Conservation (phyloP, 1,140 invertebrate genomes). For the Melipona quadrifasciata region DNA sequence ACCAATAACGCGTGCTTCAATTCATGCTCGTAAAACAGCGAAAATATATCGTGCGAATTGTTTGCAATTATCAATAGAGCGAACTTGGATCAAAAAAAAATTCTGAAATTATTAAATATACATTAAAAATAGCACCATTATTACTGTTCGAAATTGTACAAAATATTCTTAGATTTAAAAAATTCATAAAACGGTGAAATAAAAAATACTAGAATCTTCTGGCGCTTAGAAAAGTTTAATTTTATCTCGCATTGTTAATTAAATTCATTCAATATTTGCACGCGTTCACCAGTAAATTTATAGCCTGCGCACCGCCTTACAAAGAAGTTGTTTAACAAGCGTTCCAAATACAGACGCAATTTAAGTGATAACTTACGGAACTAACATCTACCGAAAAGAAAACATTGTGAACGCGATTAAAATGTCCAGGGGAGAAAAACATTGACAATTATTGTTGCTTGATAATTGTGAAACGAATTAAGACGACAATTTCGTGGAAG, state of each 20-base stretch:
- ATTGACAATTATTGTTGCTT: conserved; percentile 48
- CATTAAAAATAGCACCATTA: neutral
- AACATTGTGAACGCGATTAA: conserved; percentile 26
- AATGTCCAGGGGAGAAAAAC: conserved; percentile 18
- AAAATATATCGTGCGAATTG: neutral
- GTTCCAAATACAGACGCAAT: neutral
- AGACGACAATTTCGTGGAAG: conserved; percentile 53
- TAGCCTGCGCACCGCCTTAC: neutral
- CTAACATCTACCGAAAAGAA: conserved; percentile 20
- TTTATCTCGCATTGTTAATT: neutral
- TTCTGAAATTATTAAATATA: neutral
- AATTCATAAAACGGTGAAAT: neutral
- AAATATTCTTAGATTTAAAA: neutral
- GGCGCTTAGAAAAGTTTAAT: neutral
- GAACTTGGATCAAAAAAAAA: neutral
- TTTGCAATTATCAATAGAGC: neutral
- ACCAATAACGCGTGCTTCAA: neutral
- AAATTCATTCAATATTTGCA: neutral
- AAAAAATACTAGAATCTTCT: neutral
- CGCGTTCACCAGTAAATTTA: neutral
- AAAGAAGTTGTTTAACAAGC: conserved; percentile 14
- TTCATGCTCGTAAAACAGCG: neutral
- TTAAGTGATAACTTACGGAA: conserved; percentile 10
- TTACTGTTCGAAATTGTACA: neutral
- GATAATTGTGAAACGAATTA: conserved; percentile 3